Evolutionary conservation across 2,888 invertebrate species (phyloP).

Genomic region (Craniophora ligustri): DNA sequence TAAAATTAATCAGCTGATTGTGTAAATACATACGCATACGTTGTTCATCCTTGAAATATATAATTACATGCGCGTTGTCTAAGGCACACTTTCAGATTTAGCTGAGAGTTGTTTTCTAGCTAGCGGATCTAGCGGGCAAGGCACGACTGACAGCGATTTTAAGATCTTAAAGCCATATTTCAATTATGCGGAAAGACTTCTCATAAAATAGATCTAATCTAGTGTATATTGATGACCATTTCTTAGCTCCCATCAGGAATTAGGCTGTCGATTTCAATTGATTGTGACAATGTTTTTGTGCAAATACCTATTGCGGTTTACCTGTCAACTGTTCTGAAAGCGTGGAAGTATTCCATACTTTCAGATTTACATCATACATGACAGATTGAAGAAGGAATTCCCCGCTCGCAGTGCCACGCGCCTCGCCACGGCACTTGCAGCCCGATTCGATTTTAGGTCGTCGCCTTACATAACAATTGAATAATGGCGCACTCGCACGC

Average conservation of each 20-base stretch:
- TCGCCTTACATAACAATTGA: conserved; percentile 82
- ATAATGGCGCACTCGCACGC: conserved; percentile 71
- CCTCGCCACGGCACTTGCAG: conserved; percentile 47
- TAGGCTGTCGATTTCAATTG: too few species aligned
- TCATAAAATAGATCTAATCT: too few species aligned
- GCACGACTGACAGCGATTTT: conserved; percentile 13
- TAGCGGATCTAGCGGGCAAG: conserved; percentile 5
- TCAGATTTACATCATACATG: too few species aligned
- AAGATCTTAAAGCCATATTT: not conserved
- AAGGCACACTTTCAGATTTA: conserved; percentile 27
- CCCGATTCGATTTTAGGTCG: conserved; percentile 78
- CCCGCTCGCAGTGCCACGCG: conserved; percentile 25
- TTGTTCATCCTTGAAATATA: conserved; percentile 37
- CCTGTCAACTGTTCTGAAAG: too few species aligned
- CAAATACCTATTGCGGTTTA: too few species aligned
- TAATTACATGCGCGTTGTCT: conserved; percentile 13
- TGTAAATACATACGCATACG: not conserved
- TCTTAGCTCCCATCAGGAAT: too few species aligned
- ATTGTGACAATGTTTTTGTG: too few species aligned
- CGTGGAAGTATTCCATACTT: too few species aligned
- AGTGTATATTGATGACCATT: too few species aligned
- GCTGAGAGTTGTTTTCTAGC: conserved; percentile 6
- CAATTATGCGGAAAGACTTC: too few species aligned
- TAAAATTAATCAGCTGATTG: conserved; percentile 1
- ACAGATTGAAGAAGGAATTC: too few species aligned